Evolutionary conservation across 2,113 vertebrate genomes (phyloP).

Genomic region (Mus musculus): GRCm39 chr1:66203501-66204000

Average conservation of each 20-base stretch:
- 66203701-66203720: not conserved
- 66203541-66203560: slow-evolving; percentile 38
- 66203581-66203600: slow-evolving; percentile 48
- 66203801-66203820: not conserved
- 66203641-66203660: slow-evolving; percentile 28
- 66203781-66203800: not conserved
- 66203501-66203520: not conserved
- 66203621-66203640: slow-evolving; percentile 64
- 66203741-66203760: not conserved
- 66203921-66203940: not conserved
- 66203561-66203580: not conserved
- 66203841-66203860: accelerated
- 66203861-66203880: not conserved
- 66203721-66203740: not conserved
- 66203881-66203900: not conserved
- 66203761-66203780: not conserved
- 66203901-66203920: not conserved
- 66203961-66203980: slow-evolving; percentile 2
- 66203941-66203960: slow-evolving; percentile 30
- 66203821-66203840: not conserved
- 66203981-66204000: slow-evolving; percentile 23
- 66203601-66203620: slow-evolving; percentile 69
- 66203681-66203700: not conserved
- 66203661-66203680: slow-evolving; percentile 24
- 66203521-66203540: not conserved